A percentile compares a stretch with the other conserved stretches of the same genome.
Conservation (phyloP, 2,888 invertebrate genomes). For the Ornithoptera priamus region DNA sequence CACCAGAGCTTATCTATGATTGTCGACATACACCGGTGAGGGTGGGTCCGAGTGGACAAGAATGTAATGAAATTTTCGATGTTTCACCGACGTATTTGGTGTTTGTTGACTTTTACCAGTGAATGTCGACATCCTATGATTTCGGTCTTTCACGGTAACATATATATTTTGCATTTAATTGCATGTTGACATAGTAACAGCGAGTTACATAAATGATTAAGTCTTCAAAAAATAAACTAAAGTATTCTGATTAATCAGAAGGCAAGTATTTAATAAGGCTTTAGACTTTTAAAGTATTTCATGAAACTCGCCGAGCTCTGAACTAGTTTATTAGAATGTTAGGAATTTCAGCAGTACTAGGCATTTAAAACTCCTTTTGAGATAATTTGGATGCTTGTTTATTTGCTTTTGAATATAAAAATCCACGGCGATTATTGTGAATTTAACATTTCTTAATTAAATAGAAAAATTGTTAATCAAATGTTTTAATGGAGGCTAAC, state of each 20-base stretch:
- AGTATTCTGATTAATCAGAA: neutral
- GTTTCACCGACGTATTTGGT: too few relatives aligned
- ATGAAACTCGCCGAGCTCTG: neutral
- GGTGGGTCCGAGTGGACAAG: too few relatives aligned
- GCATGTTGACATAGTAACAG: neutral
- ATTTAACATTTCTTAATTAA: too few relatives aligned
- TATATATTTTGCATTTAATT: neutral
- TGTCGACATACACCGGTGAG: too few relatives aligned
- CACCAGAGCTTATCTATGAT: too few relatives aligned
- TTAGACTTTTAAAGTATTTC: neutral
- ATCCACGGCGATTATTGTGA: too few relatives aligned
- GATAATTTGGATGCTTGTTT: neutral
- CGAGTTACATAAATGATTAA: neutral
- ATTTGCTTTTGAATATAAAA: neutral
- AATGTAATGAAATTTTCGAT: too few relatives aligned
- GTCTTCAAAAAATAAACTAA: neutral
- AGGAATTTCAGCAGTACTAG: neutral
- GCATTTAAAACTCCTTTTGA: neutral
- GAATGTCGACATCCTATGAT: too few relatives aligned
- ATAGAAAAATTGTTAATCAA: too few relatives aligned
- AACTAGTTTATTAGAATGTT: neutral
- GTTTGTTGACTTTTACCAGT: too few relatives aligned
- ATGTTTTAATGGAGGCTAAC: too few relatives aligned
- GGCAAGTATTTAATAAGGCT: neutral
- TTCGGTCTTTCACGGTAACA: too few relatives aligned